Conservation (phyloP, 2,888 invertebrate species). For the Cerastis rubricosa region DNA sequence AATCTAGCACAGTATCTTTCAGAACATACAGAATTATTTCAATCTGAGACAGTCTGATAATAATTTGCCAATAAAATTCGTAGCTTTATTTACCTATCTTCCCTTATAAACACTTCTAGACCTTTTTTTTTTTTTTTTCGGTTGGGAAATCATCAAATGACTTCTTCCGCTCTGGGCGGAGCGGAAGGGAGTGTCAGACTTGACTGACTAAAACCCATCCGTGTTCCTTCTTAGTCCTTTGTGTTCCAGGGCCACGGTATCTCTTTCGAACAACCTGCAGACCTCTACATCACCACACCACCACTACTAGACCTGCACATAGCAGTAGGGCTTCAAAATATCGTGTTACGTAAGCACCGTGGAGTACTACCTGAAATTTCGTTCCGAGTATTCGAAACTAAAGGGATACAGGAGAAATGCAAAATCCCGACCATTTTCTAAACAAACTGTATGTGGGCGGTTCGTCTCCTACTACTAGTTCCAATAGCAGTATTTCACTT, state of each 20-base stretch:
- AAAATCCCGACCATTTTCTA: constrained; percentile 76
- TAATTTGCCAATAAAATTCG: neutral
- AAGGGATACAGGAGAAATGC: constrained; percentile 67
- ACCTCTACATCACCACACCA: too few species aligned
- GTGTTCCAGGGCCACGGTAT: too few species aligned
- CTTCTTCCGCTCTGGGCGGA: too few species aligned
- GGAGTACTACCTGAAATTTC: constrained; percentile 53
- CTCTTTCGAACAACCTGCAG: too few species aligned
- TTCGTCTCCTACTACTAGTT: constrained; percentile 66
- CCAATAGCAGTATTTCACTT: neutral
- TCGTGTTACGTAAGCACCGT: constrained; percentile 39
- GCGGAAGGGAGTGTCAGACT: too few species aligned
- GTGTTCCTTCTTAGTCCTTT: too few species aligned
- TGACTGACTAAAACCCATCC: too few species aligned
- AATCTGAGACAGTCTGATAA: too few species aligned
- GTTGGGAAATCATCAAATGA: too few species aligned
- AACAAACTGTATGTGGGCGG: constrained; percentile 71
- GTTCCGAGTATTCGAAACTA: constrained; percentile 36
- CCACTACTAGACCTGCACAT: neutral
- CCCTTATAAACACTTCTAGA: neutral
- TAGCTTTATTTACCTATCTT: neutral
- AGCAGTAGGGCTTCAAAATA: constrained; percentile 22
- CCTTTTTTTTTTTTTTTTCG: too few species aligned
- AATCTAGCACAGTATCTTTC: neutral
- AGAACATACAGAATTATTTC: neutral